These are phyloP conservation scores for Scaptomyza montana DNA, from an alignment of 1,140 invertebrate species.

Conservation along the genomic window DNA sequence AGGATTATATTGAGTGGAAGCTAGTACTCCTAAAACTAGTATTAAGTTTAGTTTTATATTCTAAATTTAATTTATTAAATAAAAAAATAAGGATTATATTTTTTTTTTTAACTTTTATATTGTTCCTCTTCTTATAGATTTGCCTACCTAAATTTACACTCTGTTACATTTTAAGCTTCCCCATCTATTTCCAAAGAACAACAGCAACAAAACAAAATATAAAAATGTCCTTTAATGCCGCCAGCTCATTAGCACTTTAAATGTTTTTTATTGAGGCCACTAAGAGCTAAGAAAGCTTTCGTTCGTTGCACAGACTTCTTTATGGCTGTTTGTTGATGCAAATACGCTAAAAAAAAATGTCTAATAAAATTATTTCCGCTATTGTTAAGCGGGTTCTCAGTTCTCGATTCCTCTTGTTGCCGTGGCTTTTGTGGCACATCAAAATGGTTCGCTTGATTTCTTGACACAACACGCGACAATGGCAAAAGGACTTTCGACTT, in stretches of 20 bases:
- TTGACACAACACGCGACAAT: slow-evolving; percentile 45
- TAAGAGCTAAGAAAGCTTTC: slow-evolving; percentile 29
- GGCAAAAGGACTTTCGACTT: slow-evolving; percentile 31
- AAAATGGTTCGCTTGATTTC: slow-evolving; percentile 52
- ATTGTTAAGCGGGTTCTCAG: slow-evolving; percentile 56
- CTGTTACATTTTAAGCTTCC: background rate
- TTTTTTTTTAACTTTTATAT: too few relatives aligned
- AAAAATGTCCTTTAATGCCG: slow-evolving; percentile 14
- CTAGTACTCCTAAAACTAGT: too few relatives aligned
- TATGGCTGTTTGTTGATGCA: slow-evolving; percentile 70
- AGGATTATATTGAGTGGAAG: too few relatives aligned
- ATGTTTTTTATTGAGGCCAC: slow-evolving; percentile 54
- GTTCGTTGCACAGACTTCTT: slow-evolving; percentile 57
- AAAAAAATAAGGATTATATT: too few relatives aligned
- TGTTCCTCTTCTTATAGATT: too few relatives aligned
- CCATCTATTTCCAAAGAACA: background rate
- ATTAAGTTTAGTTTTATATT: too few relatives aligned
- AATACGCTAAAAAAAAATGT: slow-evolving; percentile 49
- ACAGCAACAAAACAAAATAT: background rate
- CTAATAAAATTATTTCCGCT: slow-evolving; percentile 76
- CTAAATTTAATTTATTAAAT: too few relatives aligned
- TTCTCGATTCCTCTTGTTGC: slow-evolving; percentile 26
- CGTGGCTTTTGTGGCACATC: slow-evolving; percentile 22
- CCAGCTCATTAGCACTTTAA: slow-evolving; percentile 54
- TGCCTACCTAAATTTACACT: too few relatives aligned